Conservation (phyloP, 2,797 vertebrate genomes). For the Heliangelus exortis region DNA sequence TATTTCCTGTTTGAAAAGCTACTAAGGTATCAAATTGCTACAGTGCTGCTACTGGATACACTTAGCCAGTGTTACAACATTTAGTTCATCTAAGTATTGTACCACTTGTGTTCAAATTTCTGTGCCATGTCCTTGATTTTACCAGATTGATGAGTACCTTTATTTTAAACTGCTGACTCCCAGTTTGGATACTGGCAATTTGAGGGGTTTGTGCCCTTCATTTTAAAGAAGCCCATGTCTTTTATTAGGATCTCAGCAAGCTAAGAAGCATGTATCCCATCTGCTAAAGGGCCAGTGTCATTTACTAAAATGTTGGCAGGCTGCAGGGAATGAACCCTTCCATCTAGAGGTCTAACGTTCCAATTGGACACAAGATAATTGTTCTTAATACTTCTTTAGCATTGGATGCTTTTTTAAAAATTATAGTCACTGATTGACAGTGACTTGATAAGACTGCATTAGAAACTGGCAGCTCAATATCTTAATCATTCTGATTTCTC, state of each 20-base stretch:
- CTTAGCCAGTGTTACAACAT: conserved; percentile 18
- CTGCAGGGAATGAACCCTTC: conserved; percentile 63
- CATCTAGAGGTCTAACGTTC: conserved; percentile 70
- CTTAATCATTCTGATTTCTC: conserved; percentile 68
- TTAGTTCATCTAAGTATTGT: conserved; percentile 39
- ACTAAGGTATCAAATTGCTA: not conserved
- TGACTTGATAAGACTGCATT: conserved; percentile 73
- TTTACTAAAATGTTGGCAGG: conserved; percentile 75
- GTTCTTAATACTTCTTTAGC: conserved; percentile 67
- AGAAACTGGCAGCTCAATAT: conserved; percentile 69
- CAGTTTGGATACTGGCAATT: conserved; percentile 73
- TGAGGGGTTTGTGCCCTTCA: conserved; percentile 78
- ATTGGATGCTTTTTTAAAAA: conserved; percentile 16
- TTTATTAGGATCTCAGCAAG: conserved; percentile 81
- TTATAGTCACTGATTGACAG: conserved; percentile 65
- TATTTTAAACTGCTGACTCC: conserved; percentile 77
- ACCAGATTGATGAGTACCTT: conserved; percentile 66
- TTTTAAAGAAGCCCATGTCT: conserved; percentile 77
- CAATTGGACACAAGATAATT: conserved; percentile 73
- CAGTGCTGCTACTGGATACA: conserved; percentile 6
- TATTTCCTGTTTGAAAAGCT: not conserved
- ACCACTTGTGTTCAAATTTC: conserved; percentile 62
- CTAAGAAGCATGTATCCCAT: conserved; percentile 74
- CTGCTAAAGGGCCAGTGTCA: conserved; percentile 78
- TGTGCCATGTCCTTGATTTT: conserved; percentile 65